Base-by-base conservation (phyloP, 2,888 invertebrate genomes). In the Apamea crenata region DNA sequence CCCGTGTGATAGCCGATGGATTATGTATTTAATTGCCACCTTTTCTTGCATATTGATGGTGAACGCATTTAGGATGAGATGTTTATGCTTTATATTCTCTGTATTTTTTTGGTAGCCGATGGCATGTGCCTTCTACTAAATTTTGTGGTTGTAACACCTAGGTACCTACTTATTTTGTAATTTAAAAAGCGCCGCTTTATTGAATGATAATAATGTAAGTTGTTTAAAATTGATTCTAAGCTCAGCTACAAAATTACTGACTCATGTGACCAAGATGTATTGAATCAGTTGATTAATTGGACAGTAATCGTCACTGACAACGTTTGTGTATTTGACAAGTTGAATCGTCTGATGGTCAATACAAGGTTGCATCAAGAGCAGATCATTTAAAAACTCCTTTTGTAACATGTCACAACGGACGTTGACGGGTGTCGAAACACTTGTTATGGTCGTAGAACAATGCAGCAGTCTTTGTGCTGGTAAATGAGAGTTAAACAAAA, bases 381-480 rank as follows among this genome's bases (percentile, higher is more conserved):
- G 75, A 88, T 85, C 83, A 47, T 90, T 88, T 87, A 93, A 93
- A 82, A 83, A 93, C 91, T 89, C 84, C 90, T 92, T 94, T 94
- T 94, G 90, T 93, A 93, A 92, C 93, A 89, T 95, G 95, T 96
- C 95, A 93, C 92, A 92, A 29, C 88, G 86, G 90, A 94, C 93
- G 91, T 92, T 96, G 96, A 96, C 95, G 94, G 91, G 94, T 96
- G 95, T 95, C 93, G 95, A 95, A 96, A 96, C 93, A 93, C 94
- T 93, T 94, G 94, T 94, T 93, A 91, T 91, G 90, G 91, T 93
- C 91, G 87, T 90, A 90, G 91, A 94, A 96, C 95, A 96, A 96
- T 95, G 90, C 90, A 85, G 83, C 86, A 90, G 90, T 90, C 91
- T 94, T 95, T 94, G 93, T 94, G 89, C 90, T 88, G 82, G 90